phyloP scores from a whole-genome alignment of 1,140 invertebrate species.

The Calephelis virginiensis region DNA sequence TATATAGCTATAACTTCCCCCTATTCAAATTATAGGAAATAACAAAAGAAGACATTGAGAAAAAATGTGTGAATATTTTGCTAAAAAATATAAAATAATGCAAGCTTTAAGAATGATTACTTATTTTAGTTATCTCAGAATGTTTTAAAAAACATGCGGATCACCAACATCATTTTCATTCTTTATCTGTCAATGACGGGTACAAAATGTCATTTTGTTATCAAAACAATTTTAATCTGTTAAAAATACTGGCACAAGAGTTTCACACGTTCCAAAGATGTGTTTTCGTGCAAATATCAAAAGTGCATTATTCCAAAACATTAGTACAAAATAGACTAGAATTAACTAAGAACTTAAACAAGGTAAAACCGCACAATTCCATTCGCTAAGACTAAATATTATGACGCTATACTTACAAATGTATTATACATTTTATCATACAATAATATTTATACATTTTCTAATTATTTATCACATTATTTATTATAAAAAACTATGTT shows the following conservation, averaged over 20 bases:
- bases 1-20: too few species aligned
- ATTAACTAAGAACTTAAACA: conserved; percentile 27
- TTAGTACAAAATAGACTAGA: conserved; percentile 26
- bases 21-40: too few species aligned
- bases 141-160: too few species aligned
- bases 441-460: conserved; percentile 59
- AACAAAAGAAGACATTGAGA: too few species aligned
- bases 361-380: conserved; percentile 34
- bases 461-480: conserved; percentile 70
- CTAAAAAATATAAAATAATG: too few species aligned
- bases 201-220: neutral
- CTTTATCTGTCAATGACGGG: too few species aligned
- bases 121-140: too few species aligned
- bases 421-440: conserved; percentile 58
- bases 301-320: neutral
- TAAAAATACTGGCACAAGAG: neutral
- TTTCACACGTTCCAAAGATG: neutral
- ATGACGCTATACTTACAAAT: conserved; percentile 62
- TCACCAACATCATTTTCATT: too few species aligned
- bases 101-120: too few species aligned
- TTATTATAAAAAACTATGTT: conserved; percentile 51
- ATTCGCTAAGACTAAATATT: conserved; percentile 42
- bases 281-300: neutral
- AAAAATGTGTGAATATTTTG: too few species aligned
- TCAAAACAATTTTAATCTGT: neutral